Base-by-base conservation (phyloP, 2,888 invertebrate species). In the Drosophila anomalata region DNA sequence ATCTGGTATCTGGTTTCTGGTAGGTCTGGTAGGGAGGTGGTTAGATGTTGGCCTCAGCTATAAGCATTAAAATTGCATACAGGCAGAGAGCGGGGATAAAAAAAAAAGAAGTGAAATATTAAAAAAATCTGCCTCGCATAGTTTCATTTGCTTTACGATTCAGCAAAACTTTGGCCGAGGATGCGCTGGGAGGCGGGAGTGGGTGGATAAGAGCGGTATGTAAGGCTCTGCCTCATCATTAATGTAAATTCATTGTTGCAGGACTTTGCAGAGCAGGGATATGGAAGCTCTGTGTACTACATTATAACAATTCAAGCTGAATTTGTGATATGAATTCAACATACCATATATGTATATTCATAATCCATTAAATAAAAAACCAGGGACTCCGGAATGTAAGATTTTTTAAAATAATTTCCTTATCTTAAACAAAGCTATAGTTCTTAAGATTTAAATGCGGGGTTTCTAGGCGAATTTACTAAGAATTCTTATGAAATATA, bases 221-320 rank as follows among this genome's bases (percentile, higher is more conserved):
- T 47, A 48, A 41, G 50, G 41, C 54, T 36, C 39, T 42, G 71
- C 53, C 82, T 81, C 83, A 83, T 81, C 86, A 84, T 84, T 84
- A 84, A 84, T 85, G 86, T 81, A 81, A 83, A 83, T 81, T 81
- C 81, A 81, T 81, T 81, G 81, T 81, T 83, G 78, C 78, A 73
- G 52, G 39, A 44, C 44, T 22, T 36, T 60, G 62, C 14, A 20
- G 52, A 56, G 53, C 44, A 29, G 46, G 20, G 46, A 60, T 24
- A 56, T 57, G 59, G 12, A 6, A 31, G 31, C 47, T 20, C 55
- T 12, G n/a, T 42, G 58, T 3, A 73, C 69, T 72, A 73, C 80
- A 76, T 78, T 82, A 78, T 75, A 82, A 78, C 77, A 80, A 77
- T 81, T 82, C 80, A 75, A 78, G 73, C 71, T 77, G 77, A 67